Evolutionary conservation across 1,140 invertebrate genomes (phyloP).

Genomic region (Hypothenemus hampei): DNA sequence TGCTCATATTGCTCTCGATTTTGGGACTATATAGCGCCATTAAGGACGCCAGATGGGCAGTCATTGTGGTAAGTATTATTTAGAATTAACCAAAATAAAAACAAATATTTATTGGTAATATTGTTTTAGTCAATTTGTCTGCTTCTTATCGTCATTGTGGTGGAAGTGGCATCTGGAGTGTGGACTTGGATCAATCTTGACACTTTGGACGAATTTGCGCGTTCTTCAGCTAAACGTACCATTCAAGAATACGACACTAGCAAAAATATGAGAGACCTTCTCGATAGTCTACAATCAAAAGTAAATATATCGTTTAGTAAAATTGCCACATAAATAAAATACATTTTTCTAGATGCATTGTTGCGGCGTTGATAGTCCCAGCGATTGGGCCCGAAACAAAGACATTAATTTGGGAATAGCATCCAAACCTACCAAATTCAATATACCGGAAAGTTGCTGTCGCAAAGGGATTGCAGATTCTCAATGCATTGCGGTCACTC

Average conservation of each 20-base stretch:
- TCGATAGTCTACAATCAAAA: constrained; percentile 64
- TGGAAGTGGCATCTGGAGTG: constrained; percentile 66
- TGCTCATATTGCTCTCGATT: constrained; percentile 82
- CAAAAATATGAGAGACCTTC: constrained; percentile 56
- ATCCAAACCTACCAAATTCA: constrained; percentile 41
- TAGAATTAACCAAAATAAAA: background rate
- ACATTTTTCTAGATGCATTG: constrained; percentile 47
- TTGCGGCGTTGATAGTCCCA: constrained; percentile 65
- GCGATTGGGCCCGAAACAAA: constrained; percentile 64
- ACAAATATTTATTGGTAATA: background rate
- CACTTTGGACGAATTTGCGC: constrained; percentile 59
- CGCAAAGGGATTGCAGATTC: constrained; percentile 31
- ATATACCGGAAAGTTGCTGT: constrained; percentile 50
- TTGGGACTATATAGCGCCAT: constrained; percentile 88
- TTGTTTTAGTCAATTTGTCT: constrained; percentile 65
- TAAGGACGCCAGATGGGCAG: constrained; percentile 79
- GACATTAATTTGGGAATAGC: constrained; percentile 40
- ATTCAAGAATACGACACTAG: constrained; percentile 61
- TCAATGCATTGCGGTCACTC: constrained; percentile 42
- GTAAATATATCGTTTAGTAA: constrained; percentile 42
- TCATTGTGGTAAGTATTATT: constrained; percentile 66
- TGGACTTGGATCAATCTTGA: constrained; percentile 68
- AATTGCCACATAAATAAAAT: background rate
- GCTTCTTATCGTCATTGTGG: constrained; percentile 71
- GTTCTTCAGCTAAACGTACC: constrained; percentile 57